Evolutionary conservation across 2,888 invertebrate species (phyloP), one percentile per base, ranked within the genome.

Genomic region (Dusona sp.): DNA sequence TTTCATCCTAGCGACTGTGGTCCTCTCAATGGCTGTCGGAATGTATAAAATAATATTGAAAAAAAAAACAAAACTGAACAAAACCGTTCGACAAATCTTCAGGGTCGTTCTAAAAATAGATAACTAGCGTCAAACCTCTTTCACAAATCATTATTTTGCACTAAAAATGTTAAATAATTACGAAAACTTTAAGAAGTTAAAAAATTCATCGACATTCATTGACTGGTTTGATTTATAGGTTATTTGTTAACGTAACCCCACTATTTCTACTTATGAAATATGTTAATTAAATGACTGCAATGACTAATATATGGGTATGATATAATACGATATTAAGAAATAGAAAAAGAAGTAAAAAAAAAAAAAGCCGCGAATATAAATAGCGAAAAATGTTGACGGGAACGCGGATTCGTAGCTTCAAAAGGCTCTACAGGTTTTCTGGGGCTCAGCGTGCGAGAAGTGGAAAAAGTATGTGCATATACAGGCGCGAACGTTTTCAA

Each of bases 401-500:
- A 70, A 75, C 70, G 61, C 48, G 48, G 51, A 48, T 33, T 33
- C 78, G 48, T 25, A 67, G 64, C 19, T 65, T 45, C 65, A 67
- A 64, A 45, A 75, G 80, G 67, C 81, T 85, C 85, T 42, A 82
- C 85, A 85, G 85, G 85, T 85, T 85, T n/a, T 85, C 78, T 74
- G 74, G 54, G 48, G 57, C 54, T n/a, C 67, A 42, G 67, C 67
- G 67, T 54, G 54, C 51, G 65, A 42, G 65, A 65, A 65, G 67
- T 57, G 57, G 45, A n/a, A 68, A 68, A 45, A 45, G 78, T 68
- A 54, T 54, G 36, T 51, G 16, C 22, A 33, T 45, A 45, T n/a
- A 64, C 64, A 33, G 29, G 48, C 45, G 33, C 48, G 42, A 45
- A 36, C 11, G 33, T 19, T 64, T 25, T 64, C 33, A 11, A 25